Evolutionary conservation across 30 jellyfish, hydroid and myxozoan genomes (phyloP).

Genomic region (Cassiopea andromeda): DNA sequence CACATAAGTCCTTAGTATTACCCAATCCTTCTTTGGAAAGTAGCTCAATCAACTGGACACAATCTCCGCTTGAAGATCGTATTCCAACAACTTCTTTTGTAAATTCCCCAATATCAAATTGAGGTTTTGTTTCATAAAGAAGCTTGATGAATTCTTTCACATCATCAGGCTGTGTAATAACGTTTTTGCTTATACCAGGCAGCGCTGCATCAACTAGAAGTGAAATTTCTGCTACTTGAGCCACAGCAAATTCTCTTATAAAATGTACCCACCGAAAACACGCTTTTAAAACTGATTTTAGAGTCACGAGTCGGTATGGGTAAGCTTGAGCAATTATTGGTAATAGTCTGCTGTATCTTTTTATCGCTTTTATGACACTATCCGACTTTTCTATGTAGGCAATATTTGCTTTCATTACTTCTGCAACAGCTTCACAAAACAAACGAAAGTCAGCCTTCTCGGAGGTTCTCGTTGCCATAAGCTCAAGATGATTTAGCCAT

Average conservation of each 20-base stretch:
- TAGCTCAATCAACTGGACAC: background rate
- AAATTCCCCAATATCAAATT: background rate
- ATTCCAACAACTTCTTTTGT: background rate
- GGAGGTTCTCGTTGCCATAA: background rate
- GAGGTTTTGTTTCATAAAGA: background rate
- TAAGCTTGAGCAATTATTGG: background rate
- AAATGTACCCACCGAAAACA: background rate
- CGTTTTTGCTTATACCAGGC: background rate
- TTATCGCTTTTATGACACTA: background rate
- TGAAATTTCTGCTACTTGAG: background rate
- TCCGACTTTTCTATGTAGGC: background rate
- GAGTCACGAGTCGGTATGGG: background rate
- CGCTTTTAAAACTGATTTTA: background rate
- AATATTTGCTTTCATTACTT: too few relatives aligned
- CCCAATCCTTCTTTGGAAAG: background rate
- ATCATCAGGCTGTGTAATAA: background rate
- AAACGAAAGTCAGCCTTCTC: background rate
- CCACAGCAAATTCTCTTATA: background rate
- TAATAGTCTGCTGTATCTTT: background rate
- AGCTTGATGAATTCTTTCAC: background rate
- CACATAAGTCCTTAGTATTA: background rate
- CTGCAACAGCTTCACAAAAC: background rate
- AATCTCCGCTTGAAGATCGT: background rate
- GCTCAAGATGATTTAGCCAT: background rate
- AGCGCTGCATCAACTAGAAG: background rate